A percentile compares a stretch with the other conserved stretches of the same genome.
Evolutionary conservation across 53 echinoderm and acorn worm genomes (phyloP).

Genomic region (Luidia sarsii): DNA sequence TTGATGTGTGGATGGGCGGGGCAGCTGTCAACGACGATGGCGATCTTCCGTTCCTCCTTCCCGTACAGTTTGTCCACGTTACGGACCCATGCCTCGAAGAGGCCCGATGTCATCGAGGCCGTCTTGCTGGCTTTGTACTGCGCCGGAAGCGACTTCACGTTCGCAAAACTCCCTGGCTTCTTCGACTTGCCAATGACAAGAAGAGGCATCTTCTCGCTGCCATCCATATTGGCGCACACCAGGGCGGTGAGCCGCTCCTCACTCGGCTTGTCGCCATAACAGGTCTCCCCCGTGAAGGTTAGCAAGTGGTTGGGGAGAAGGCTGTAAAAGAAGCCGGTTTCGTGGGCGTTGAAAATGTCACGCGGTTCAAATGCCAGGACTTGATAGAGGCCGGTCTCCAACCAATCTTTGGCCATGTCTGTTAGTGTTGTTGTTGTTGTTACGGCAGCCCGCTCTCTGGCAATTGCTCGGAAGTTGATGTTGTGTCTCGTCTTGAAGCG

Average conservation of each 20-base stretch:
- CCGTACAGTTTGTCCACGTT: slow-evolving; percentile 30
- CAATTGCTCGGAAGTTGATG: slow-evolving; percentile 31
- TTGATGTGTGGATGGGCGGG: slow-evolving; percentile 34
- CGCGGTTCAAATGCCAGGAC: slow-evolving; percentile 14
- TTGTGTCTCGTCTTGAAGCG: slow-evolving; percentile 48
- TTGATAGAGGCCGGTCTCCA: not conserved
- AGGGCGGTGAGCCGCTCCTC: slow-evolving; percentile 53
- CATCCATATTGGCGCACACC: slow-evolving; percentile 64
- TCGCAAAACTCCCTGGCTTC: slow-evolving; percentile 45
- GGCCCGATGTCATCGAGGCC: slow-evolving; percentile 50
- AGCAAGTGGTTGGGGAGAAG: slow-evolving; percentile 33
- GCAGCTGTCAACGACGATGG: slow-evolving; percentile 61
- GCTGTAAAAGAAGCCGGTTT: slow-evolving; percentile 53
- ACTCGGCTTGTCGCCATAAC: slow-evolving; percentile 26
- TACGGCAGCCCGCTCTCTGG: not conserved
- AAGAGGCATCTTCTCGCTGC: slow-evolving; percentile 53
- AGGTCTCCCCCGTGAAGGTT: slow-evolving; percentile 17
- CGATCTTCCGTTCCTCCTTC: slow-evolving; percentile 30
- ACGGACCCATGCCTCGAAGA: slow-evolving; percentile 42
- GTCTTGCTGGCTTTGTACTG: slow-evolving; percentile 28
- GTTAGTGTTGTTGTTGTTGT: no score
- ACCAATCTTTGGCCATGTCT: not conserved
- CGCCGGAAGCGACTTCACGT: slow-evolving; percentile 33
- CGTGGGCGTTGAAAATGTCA: slow-evolving; percentile 52
- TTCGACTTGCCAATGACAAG: slow-evolving; percentile 65